Base-by-base conservation (phyloP, 2,113 vertebrate species). In the Tiliqua scincoides region DNA sequence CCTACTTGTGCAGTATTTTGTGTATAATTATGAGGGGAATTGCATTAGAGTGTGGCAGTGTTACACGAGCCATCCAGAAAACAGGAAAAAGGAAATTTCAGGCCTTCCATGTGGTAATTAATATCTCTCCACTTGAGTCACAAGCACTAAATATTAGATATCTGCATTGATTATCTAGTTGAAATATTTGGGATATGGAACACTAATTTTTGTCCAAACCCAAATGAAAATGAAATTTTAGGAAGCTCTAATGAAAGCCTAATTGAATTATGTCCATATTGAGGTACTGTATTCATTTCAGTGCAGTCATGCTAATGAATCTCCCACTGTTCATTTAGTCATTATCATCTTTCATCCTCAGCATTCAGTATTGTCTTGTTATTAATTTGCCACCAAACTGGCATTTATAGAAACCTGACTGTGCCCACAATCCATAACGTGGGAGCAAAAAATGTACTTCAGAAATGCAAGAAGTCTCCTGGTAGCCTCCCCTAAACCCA, bases 291-390 rank as follows among this genome's bases (percentile, higher is more conserved):
- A 73, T 90, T 94, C 7, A 23, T 89, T 93, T 91, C 85, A 85
- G 2, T 92, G 25, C 6, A 1, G 0, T 86, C 79, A 30, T 20
- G 83, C 91, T 91, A 91, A 81, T 79, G 57, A 91, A 54, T 77
- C 79, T 91, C 86, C 61, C 82, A 65, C 17, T 93, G 85, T 57
- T 92, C 83, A 74, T 89, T 89, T 89, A 87, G 78, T 90, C 74
- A 92, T 94, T 85, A 87, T 62, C 1, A 27, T 85, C 62, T 93
- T 96, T 94, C 84, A 90, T 35, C 94, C 91, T 88, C 79, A 77
- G 90, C 90, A 6, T 6, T 67, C 20, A 12, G 70, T 75, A 85
- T 91, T 82, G 72, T 57, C 83, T 43, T 71, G 84, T 83, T 78
- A 88, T 37, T 82, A 90, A 86, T 88, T 94, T 37, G 90, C 90